A percentile compares a stretch with the other conserved stretches of the same genome.
Evolutionary conservation across 2,113 vertebrate genomes (phyloP).

Genomic region (Neofelis nebulosa): DNA sequence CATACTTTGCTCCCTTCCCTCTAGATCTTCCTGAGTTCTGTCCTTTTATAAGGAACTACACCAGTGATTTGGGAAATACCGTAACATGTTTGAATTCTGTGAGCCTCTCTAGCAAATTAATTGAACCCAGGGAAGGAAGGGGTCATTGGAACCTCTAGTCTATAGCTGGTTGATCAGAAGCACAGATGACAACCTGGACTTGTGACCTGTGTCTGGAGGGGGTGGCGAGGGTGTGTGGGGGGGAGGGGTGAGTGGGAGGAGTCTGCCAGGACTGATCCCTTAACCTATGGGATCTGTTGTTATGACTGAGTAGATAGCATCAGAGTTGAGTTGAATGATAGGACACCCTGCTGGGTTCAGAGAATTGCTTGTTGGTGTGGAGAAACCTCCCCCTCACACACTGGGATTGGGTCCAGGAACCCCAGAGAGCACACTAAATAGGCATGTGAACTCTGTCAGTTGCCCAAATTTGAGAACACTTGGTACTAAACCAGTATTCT

Average conservation of each 20-base stretch:
- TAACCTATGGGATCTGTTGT: neutral
- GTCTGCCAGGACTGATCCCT: neutral
- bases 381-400: neutral
- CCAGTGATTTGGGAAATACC: neutral
- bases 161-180: neutral
- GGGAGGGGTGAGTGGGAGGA: neutral
- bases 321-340: neutral
- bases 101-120: neutral
- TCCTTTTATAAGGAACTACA: neutral
- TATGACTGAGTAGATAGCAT: neutral
- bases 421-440: neutral
- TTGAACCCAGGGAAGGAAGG: neutral
- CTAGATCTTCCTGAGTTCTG: neutral
- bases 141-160: neutral
- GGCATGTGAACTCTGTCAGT: neutral
- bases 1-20: neutral
- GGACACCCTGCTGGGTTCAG: neutral
- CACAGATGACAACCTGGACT: neutral
- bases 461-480: neutral
- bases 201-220: neutral
- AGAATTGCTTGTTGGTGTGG: neutral
- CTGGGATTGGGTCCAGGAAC: neutral
- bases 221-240: neutral
- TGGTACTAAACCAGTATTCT: neutral
- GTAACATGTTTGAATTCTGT: neutral